These are phyloP conservation scores for Trichomycterus rosablanca DNA, from an alignment of 2,113 vertebrate genomes.

Conservation along the genomic window DNA sequence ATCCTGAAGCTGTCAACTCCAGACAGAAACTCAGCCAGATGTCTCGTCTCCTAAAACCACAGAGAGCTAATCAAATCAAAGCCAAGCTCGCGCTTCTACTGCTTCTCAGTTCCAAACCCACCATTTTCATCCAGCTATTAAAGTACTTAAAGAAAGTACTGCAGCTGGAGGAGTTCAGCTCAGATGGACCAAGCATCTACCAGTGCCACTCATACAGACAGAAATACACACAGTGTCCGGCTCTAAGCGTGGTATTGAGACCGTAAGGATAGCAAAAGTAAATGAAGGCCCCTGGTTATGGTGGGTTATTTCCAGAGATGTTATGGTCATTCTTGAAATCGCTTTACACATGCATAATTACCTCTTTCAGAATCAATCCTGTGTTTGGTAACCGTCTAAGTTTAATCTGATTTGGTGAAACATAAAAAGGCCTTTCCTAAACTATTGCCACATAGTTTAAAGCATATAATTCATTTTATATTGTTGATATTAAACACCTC, in stretches of 20 bases:
- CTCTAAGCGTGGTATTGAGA: background rate
- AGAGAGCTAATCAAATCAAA: constrained; percentile 32
- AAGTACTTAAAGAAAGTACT: constrained; percentile 22
- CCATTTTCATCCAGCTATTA: constrained; percentile 30
- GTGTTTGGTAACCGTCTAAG: no score
- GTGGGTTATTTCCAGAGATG: background rate
- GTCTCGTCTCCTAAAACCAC: constrained; percentile 16
- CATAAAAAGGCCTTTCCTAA: no score
- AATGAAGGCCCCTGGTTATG: background rate
- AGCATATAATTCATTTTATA: no score
- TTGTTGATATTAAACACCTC: no score
- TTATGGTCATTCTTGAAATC: no score
- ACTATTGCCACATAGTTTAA: no score
- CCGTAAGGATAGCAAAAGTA: background rate
- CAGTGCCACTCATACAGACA: background rate
- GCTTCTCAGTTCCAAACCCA: constrained; percentile 9
- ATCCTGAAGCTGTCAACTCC: background rate
- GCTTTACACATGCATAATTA: no score
- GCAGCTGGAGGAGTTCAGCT: constrained; percentile 21
- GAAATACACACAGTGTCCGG: background rate
- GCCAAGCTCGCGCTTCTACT: background rate
- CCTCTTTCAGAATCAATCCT: no score
- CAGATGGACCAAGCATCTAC: background rate
- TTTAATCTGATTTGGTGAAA: no score
- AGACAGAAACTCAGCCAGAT: constrained; percentile 5